These are phyloP conservation scores for Benitochromis conjunctus DNA, from an alignment of 2,113 vertebrate species.

Conservation along the genomic window DNA sequence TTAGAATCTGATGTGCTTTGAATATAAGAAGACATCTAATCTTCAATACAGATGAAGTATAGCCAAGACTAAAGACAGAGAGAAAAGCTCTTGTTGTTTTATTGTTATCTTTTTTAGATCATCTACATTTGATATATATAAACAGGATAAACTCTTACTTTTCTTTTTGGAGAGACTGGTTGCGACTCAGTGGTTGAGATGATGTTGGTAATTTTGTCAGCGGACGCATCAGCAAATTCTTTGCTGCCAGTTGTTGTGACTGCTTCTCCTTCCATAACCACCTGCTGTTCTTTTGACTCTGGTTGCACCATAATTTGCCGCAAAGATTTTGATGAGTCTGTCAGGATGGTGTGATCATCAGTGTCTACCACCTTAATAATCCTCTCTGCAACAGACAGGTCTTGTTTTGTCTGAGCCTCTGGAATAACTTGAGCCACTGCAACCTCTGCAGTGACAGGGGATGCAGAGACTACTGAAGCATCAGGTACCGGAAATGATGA, in stretches of 20 bases:
- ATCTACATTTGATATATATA: background rate
- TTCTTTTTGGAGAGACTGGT: background rate
- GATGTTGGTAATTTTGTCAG: background rate
- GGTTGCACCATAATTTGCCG: constrained; percentile 19
- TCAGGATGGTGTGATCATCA: background rate
- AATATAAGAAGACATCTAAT: background rate
- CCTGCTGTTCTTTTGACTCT: constrained; percentile 8
- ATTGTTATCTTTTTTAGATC: background rate
- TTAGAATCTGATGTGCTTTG: background rate
- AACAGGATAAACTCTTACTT: constrained; percentile 1
- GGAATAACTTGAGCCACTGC: background rate
- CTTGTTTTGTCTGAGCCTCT: background rate
- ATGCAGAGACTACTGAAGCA: background rate
- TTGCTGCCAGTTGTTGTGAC: background rate
- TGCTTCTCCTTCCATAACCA: constrained; percentile 1
- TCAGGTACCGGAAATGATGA: background rate
- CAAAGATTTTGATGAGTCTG: constrained; percentile 1
- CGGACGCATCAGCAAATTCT: constrained; percentile 26
- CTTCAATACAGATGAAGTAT: background rate
- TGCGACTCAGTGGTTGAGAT: background rate
- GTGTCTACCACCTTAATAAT: background rate
- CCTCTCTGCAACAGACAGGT: constrained; percentile 27
- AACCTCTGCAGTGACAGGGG: constrained; percentile 5
- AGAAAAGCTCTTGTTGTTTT: background rate
- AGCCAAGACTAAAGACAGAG: background rate